Conservation (phyloP, 2,797 vertebrate genomes). For the Siniperca undulata region DNA sequence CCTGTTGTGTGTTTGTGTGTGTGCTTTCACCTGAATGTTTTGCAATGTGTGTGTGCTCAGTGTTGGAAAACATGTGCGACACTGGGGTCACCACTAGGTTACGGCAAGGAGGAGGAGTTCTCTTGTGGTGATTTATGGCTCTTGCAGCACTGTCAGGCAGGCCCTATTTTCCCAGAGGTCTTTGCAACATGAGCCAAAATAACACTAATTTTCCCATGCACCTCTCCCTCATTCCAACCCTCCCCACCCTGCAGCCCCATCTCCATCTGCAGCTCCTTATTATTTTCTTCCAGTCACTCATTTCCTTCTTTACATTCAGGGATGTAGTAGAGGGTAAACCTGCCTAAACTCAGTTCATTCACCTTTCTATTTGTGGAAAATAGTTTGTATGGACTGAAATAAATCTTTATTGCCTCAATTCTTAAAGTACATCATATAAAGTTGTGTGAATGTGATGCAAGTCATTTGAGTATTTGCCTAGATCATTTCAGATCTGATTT, state of each 20-base stretch:
- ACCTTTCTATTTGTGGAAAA: conserved; percentile 24
- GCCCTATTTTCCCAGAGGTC: conserved; percentile 80
- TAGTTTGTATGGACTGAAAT: not conserved
- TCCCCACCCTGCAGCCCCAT: not conserved
- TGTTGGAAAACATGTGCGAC: conserved; percentile 30
- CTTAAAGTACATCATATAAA: not conserved
- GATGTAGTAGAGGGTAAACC: conserved; percentile 26
- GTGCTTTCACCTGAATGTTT: conserved; percentile 1
- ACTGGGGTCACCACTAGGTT: conserved; percentile 71
- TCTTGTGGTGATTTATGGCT: conserved; percentile 82
- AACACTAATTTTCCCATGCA: conserved; percentile 64
- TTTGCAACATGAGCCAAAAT: conserved; percentile 75
- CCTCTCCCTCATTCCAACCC: conserved; percentile 42
- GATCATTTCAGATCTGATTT: not conserved
- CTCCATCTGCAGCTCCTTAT: conserved; percentile 32
- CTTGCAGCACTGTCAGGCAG: conserved; percentile 72
- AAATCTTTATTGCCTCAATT: not conserved
- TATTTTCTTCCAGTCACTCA: conserved; percentile 32
- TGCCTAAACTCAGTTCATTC: conserved; percentile 17
- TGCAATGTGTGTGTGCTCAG: conserved; percentile 5
- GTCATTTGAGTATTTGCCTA: not conserved
- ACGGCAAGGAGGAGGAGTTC: conserved; percentile 70
- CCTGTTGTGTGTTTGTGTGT: conserved; percentile 3
- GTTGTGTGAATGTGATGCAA: not conserved
- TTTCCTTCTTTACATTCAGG: conserved; percentile 27